These are phyloP conservation scores for Luffia ferchaultella DNA, from an alignment of 2,888 invertebrate genomes.

Conservation along the genomic window DNA sequence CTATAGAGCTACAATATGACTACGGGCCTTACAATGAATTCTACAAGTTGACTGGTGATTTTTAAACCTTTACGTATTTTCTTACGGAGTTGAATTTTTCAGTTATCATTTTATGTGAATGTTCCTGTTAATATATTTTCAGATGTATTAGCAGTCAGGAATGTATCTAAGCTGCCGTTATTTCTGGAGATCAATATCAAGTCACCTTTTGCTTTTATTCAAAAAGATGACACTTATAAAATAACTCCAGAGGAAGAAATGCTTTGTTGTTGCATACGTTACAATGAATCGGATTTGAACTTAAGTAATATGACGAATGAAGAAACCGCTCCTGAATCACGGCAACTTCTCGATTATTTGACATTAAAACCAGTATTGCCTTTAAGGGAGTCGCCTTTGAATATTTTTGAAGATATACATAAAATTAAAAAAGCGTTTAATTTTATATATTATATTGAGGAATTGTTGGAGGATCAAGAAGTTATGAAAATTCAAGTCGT, in stretches of 20 bases:
- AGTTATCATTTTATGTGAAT: too few species aligned
- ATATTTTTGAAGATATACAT: constrained; percentile 51
- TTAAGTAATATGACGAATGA: constrained; percentile 29
- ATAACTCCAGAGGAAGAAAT: constrained; percentile 33
- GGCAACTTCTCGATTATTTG: constrained; percentile 39
- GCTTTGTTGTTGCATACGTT: constrained; percentile 44
- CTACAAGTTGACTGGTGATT: constrained; percentile 50
- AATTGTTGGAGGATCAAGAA: constrained; percentile 47
- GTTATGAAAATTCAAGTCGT: constrained; percentile 50
- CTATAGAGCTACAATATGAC: constrained; percentile 58
- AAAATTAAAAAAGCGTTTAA: constrained; percentile 53
- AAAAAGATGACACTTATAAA: constrained; percentile 42
- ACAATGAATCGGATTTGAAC: constrained; percentile 40
- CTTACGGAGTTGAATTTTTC: too few species aligned
- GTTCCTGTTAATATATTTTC: too few species aligned
- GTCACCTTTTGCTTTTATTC: constrained; percentile 56
- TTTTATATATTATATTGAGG: constrained; percentile 39
- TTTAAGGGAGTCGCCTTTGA: constrained; percentile 29
- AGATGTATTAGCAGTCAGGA: constrained; percentile 64
- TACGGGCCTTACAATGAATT: constrained; percentile 47
- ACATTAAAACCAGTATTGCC: constrained; percentile 42
- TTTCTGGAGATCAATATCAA: constrained; percentile 49
- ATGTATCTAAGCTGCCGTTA: constrained; percentile 58
- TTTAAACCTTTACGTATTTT: too few species aligned
- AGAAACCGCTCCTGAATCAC: constrained; percentile 29